Conservation (phyloP, 2,113 vertebrate genomes). For the Larimichthys crocea region DNA sequence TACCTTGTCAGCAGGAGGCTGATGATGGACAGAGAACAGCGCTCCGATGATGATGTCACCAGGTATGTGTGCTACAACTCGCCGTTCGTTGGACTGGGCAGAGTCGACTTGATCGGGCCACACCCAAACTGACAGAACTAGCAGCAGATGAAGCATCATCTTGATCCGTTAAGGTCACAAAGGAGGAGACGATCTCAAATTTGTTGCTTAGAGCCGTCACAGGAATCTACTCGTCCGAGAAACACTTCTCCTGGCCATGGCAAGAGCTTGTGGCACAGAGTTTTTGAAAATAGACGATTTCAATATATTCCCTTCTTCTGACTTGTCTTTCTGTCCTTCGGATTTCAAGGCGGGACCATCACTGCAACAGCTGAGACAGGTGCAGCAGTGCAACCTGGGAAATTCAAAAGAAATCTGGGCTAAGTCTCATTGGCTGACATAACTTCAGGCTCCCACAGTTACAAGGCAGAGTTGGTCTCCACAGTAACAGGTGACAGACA, state of each 20-base stretch:
- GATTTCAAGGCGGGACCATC: constrained; percentile 61
- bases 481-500: constrained; percentile 50
- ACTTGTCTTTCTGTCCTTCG: constrained; percentile 3
- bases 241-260: constrained; percentile 65
- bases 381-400: constrained; percentile 51
- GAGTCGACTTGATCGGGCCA: constrained; percentile 78
- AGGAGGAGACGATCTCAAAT: constrained; percentile 28
- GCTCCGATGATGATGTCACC: constrained; percentile 98
- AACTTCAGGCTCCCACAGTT: constrained; percentile 28
- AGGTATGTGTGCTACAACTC: constrained; percentile 94
- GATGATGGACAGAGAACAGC: constrained; percentile 97
- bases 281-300: constrained; percentile 14
- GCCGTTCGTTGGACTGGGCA: constrained; percentile 91
- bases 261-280: constrained; percentile 30
- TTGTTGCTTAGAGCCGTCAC: constrained; percentile 40
- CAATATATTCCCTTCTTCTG: constrained; percentile 23
- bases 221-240: constrained; percentile 40
- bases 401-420: constrained; percentile 47
- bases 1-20: constrained; percentile 97
- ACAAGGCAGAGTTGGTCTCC: constrained; percentile 55
- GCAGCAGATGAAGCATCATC: constrained; percentile 88
- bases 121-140: constrained; percentile 77
- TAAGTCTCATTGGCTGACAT: constrained; percentile 46
- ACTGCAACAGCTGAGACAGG: constrained; percentile 41
- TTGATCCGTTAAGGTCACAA: constrained; percentile 68